Evolutionary conservation across 2,888 invertebrate species (phyloP).

Genomic region (Gisinianus flammeolus): DNA sequence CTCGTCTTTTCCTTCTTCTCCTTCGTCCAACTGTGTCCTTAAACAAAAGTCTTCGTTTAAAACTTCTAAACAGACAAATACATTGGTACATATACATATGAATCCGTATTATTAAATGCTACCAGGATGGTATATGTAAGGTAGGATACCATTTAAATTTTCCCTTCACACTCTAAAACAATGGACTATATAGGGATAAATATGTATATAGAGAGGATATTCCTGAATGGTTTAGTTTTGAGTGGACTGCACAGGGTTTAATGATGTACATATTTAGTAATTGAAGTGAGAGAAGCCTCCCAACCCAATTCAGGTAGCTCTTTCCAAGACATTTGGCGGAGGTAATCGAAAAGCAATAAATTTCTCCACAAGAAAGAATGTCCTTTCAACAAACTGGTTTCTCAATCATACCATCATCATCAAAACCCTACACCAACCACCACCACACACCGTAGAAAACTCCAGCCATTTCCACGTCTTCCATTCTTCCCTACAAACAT

Average conservation of each 20-base stretch:
- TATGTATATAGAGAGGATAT: background rate
- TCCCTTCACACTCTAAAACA: background rate
- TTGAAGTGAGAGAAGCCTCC: slow-evolving; percentile 20
- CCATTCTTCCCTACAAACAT: too few species aligned
- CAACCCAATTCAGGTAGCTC: slow-evolving; percentile 58
- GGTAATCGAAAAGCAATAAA: slow-evolving; percentile 59
- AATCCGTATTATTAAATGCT: background rate
- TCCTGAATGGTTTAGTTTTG: background rate
- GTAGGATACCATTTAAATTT: background rate
- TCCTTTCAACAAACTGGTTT: slow-evolving; percentile 59
- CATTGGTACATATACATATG: background rate
- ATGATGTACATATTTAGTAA: slow-evolving; percentile 23
- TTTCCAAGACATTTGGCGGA: slow-evolving; percentile 58
- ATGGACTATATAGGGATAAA: background rate
- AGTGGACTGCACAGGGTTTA: background rate
- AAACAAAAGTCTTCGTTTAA: background rate
- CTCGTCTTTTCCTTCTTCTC: background rate
- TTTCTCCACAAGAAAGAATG: slow-evolving; percentile 57
- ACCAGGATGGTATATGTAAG: background rate
- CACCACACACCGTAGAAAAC: too few species aligned
- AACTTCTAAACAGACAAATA: background rate
- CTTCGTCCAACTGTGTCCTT: background rate
- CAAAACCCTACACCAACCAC: too few species aligned
- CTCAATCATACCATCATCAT: slow-evolving; percentile 48
- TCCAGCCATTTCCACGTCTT: too few species aligned